A percentile compares a stretch with the other conserved stretches of the same genome.
These are phyloP conservation scores for Macrosiphum euphorbiae DNA, from an alignment of 2,888 invertebrate genomes.

Conservation along the genomic window DNA sequence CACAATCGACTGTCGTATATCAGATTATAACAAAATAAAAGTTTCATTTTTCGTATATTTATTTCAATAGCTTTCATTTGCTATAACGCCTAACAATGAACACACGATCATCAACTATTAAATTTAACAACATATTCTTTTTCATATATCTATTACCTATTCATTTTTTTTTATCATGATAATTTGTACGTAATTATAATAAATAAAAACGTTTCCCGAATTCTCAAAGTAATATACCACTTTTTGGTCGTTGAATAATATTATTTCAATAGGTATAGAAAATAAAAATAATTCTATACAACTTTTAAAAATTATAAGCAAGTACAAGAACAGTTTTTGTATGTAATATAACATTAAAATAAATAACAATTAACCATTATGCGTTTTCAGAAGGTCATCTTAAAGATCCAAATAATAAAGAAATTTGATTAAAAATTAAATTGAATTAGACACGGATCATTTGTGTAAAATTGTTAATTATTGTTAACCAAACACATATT, in stretches of 20 bases:
- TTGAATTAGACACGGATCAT: conserved; percentile 6
- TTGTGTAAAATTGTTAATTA: not conserved
- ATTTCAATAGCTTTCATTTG: not conserved
- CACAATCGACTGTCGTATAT: not conserved
- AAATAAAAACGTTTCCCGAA: not conserved
- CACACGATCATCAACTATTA: not conserved
- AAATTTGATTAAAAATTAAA: conserved; percentile 42
- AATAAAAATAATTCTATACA: not conserved
- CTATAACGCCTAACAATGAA: not conserved
- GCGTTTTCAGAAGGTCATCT: conserved; percentile 18
- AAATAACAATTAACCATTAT: conserved; percentile 21
- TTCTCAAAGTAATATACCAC: not conserved
- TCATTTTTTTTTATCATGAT: not conserved
- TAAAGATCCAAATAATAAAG: not conserved
- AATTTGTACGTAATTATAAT: not conserved
- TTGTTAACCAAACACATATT: not conserved
- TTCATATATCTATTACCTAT: too few species aligned
- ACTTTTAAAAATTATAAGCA: not conserved
- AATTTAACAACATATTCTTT: not conserved
- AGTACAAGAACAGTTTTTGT: not conserved
- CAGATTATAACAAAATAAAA: not conserved
- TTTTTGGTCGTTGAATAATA: not conserved
- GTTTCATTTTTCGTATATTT: not conserved
- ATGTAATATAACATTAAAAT: not conserved
- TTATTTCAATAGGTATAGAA: not conserved